Conservation (phyloP, 2,888 invertebrate genomes). For the Platycheirus rosarum region DNA sequence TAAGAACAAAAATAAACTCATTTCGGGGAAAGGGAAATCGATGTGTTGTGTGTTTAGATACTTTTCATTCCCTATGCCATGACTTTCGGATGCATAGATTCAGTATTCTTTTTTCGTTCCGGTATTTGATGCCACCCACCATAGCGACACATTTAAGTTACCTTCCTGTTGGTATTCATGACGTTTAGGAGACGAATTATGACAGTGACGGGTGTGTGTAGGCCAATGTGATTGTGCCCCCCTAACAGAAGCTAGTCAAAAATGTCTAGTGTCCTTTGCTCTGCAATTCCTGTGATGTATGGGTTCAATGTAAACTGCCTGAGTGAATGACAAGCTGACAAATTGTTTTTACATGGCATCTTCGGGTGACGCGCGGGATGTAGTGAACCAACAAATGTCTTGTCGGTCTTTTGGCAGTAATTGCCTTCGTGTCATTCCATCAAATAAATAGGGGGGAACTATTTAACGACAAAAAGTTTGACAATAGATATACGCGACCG, state of each 20-base stretch:
- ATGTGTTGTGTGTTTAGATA: not conserved
- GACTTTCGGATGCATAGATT: too few species aligned
- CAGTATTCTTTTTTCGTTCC: too few species aligned
- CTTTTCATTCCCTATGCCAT: not conserved
- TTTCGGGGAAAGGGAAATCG: not conserved
- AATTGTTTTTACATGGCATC: constrained; percentile 70
- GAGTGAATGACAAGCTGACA: constrained; percentile 66
- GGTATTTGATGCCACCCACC: not conserved
- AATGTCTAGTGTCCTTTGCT: constrained; percentile 52
- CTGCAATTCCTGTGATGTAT: constrained; percentile 41
- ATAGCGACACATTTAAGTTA: not conserved
- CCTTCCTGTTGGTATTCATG: not conserved
- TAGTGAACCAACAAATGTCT: too few species aligned
- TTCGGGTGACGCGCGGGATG: too few species aligned
- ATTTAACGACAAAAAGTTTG: too few species aligned
- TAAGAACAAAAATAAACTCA: constrained; percentile 1
- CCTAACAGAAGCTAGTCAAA: constrained; percentile 51
- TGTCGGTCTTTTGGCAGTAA: too few species aligned
- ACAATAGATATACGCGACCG: too few species aligned
- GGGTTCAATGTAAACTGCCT: constrained; percentile 56
- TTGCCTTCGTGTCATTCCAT: too few species aligned
- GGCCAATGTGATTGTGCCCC: constrained; percentile 25
- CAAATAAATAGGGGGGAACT: too few species aligned
- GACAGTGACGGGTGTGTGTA: constrained; percentile 38
- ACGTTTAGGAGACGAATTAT: constrained; percentile 40